These are phyloP conservation scores for Lasioglossum malachurum DNA, from an alignment of 2,888 invertebrate genomes.

Conservation along the genomic window DNA sequence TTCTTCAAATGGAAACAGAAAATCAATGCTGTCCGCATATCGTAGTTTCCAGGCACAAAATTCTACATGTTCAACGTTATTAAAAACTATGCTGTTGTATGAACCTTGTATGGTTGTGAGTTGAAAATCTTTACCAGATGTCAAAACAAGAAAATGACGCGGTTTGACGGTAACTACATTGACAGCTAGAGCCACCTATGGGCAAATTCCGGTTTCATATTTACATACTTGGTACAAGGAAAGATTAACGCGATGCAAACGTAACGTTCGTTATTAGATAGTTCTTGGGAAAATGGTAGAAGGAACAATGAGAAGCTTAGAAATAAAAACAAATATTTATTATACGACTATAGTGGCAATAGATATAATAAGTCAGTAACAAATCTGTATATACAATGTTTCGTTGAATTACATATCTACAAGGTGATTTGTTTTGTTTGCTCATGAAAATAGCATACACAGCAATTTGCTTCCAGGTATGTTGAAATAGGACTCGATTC, in stretches of 20 bases:
- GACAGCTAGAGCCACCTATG: no score
- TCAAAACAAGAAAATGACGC: no score
- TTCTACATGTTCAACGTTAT: no score
- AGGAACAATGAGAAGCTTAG: conserved; percentile 1
- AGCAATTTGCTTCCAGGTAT: conserved; percentile 56
- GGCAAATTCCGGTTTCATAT: no score
- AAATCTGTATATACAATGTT: conserved; percentile 68
- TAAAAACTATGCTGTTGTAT: no score
- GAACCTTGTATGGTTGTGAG: no score
- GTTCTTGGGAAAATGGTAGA: not conserved
- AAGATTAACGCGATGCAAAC: not conserved
- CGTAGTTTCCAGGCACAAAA: no score
- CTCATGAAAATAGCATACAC: conserved; percentile 54
- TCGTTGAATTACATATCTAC: conserved; percentile 71
- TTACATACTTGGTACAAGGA: not conserved
- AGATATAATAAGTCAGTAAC: conserved; percentile 64
- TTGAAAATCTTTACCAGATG: no score
- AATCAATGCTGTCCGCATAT: no score
- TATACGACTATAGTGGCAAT: conserved; percentile 59
- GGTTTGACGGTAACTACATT: no score
- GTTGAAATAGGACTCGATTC: conserved; percentile 60
- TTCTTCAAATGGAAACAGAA: no score
- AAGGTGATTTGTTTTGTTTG: conserved; percentile 52
- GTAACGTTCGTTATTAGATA: not conserved
- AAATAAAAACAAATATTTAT: conserved; percentile 67